Percentiles rank a stretch among this genome's conserved stretches.
These are phyloP conservation scores for Argyresthia goedartella DNA, from an alignment of 2,888 invertebrate species.

Conservation along the genomic window DNA sequence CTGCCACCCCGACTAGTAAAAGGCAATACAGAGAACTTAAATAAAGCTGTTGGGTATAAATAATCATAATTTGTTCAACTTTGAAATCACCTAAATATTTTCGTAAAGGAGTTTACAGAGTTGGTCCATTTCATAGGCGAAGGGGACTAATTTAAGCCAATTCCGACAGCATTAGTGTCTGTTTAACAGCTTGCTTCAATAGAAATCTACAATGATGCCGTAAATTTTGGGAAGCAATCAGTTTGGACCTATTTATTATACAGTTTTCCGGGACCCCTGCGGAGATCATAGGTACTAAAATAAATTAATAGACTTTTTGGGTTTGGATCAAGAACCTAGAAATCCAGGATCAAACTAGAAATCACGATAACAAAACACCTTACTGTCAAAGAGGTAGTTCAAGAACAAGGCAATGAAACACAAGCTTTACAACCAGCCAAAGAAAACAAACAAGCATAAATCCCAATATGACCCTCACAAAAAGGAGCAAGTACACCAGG, in stretches of 20 bases:
- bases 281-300: neutral
- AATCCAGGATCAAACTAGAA: too few species aligned
- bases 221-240: constrained; percentile 22
- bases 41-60: too few species aligned
- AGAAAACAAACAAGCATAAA: neutral
- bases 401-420: neutral
- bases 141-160: too few species aligned
- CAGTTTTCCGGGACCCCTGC: neutral
- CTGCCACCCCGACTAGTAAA: too few species aligned
- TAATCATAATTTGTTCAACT: too few species aligned
- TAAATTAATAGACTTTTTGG: too few species aligned
- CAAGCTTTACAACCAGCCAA: neutral
- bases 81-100: too few species aligned
- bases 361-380: too few species aligned
- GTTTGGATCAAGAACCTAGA: too few species aligned
- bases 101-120: too few species aligned
- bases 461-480: neutral
- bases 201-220: constrained; percentile 22
- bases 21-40: too few species aligned
- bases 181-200: neutral
- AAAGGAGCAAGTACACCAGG: neutral
- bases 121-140: too few species aligned
- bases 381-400: neutral
- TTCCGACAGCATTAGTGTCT: neutral
- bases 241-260: constrained; percentile 20